Base-by-base conservation (phyloP, 2,888 invertebrate species). In the Biston stratarius region DNA sequence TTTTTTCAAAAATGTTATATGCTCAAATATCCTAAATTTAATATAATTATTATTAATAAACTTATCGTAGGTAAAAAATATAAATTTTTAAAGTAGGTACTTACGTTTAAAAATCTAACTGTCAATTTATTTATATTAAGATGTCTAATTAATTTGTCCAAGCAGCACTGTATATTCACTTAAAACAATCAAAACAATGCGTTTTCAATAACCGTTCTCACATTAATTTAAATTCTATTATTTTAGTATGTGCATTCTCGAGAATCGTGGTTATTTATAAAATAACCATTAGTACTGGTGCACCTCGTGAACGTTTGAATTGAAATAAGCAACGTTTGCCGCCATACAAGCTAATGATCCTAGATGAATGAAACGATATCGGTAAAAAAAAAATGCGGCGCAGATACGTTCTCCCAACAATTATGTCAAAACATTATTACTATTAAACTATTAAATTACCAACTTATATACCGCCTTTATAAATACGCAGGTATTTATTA, bases 301-400 rank as follows among this genome's bases (percentile, higher is more conserved):
- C 79, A 75, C 81, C 81, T 75, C 75, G 69, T 80, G 83, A 83
- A 77, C 75, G 87, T 76, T 77, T 77, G 80, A 82, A 85, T 84
- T 79, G 83, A 81, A 88, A 84, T 88, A 88, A 88, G 69, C 73
- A 66, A 76, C 82, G 77, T 68, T 77, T 74, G 66, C 64, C 69
- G 68, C 63, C 67, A 61, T 70, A 71, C 68, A 75, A 74, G 72
- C 69, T 77, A 81, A 80, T 80, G 73, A 82, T 85, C 78, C 79
- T 80, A 79, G 75, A 73, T 76, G 71, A 66, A 73, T 72, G 67
- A 64, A 69, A 69, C 51, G 51, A 72, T 69, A 69, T 69, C 67
- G 68, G 69, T 60, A 73, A 75, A 76, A 66, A 59, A 77, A 66
- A 58, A 77, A 15, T 11, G 48, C 42, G 65, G 64, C 59, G 64